Evolutionary conservation across 2,113 vertebrate genomes (phyloP), one percentile per base, ranked within the genome.

Genomic region (Canis aureus): DNA sequence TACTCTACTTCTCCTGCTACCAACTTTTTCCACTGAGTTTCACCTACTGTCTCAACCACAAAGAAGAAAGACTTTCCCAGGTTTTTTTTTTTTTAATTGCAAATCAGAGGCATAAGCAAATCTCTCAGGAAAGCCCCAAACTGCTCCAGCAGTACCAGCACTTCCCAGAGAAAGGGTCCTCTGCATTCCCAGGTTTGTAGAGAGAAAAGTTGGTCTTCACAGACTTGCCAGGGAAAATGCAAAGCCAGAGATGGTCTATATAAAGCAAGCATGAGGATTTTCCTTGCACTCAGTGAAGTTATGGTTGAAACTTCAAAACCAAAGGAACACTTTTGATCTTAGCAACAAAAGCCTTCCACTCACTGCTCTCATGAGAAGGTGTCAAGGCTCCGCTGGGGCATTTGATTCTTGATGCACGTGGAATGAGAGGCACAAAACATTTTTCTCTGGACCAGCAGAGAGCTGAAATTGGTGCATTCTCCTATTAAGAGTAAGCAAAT

Each of bases 101-200:
- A 93, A 53, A 81, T 35, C 2, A 81, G 20, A 79, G 49, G 35
- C 55, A 59, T 78, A 78, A 32, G 73, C 27, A 73, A 73, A 38
- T 85, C 10, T 91, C 96, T 93, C 49, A 64, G 29, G 35, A 97
- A 96, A 89, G 53, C 53, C 16, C 53, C 74, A 62, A 95, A 91
- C 20, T 51, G 20, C 12, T 80, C 20, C 27, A 62, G 38, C 20
- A 90, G 17, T 53, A 82, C 27, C 43, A 74, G 20, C 5, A 53
- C 43, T 94, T 84, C 32, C 55, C 53, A 96, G 17, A 12, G 20
- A 88, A 74, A 74, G 3, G 2, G 11, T 23, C 51, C n/a, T 97
- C 69, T 89, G 66, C 35, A 71, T 38, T 89, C 90, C 38, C 38
- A 90, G 82, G 27, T 93, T 17, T 66, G 51, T 60, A 57, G 12